These are phyloP conservation scores for Agapetus fuscipes DNA, from an alignment of 2,888 invertebrate species.

Conservation along the genomic window DNA sequence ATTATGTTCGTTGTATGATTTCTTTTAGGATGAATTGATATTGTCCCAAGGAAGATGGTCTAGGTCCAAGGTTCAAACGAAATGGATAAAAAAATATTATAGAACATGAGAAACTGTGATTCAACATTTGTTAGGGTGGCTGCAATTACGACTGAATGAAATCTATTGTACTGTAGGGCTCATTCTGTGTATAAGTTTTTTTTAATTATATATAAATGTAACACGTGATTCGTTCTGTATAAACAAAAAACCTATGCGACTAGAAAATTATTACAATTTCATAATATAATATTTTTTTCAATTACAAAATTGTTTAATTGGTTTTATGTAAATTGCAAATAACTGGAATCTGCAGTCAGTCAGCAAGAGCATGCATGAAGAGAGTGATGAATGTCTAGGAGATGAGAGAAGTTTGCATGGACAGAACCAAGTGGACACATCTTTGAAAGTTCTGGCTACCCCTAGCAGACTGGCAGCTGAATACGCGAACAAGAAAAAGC, in stretches of 20 bases:
- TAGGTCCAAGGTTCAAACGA: background rate
- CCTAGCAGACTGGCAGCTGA: too few species aligned
- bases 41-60: constrained; percentile 1
- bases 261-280: constrained; percentile 22
- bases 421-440: too few species aligned
- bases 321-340: background rate
- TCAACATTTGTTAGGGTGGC: constrained; percentile 19
- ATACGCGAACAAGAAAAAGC: too few species aligned
- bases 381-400: too few species aligned
- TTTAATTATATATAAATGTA: constrained; percentile 13
- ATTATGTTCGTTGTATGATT: constrained; percentile 1
- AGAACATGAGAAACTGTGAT: constrained; percentile 19
- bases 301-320: constrained; percentile 22
- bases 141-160: constrained; percentile 19
- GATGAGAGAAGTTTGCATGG: too few species aligned
- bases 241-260: constrained; percentile 14
- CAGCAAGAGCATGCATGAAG: too few species aligned
- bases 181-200: constrained; percentile 13
- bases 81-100: constrained; percentile 1
- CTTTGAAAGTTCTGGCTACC: too few species aligned
- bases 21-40: constrained; percentile 1
- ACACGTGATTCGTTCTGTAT: constrained; percentile 18
- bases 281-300: constrained; percentile 20
- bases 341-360: too few species aligned
- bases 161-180: constrained; percentile 11